phyloP scores from a whole-genome alignment of 64 coral and sea anemone genomes.

The Pocillopora damicornis region DNA sequence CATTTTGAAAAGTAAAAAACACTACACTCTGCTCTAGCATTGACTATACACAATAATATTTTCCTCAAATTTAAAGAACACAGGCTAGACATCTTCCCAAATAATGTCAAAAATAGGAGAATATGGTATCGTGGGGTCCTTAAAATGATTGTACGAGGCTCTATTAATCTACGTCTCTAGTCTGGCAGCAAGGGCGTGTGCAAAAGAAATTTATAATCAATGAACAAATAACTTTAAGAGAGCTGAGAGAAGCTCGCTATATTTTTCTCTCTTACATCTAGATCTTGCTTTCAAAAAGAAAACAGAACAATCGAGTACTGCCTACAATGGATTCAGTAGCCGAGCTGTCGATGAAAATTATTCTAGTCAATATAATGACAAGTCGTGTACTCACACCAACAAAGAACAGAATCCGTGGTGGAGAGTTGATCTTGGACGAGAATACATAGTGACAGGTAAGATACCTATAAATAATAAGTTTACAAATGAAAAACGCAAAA shows the following conservation, averaged over 20 bases:
- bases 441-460: constrained; percentile 92
- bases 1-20: no score
- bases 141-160: no score
- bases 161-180: no score
- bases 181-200: no score
- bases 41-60: no score
- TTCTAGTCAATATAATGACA: constrained; percentile 49
- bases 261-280: neutral
- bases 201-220: neutral
- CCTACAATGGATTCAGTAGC: constrained; percentile 74
- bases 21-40: no score
- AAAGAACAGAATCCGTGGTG: constrained; percentile 93
- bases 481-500: neutral
- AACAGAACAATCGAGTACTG: constrained; percentile 83
- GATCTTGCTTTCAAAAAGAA: constrained; percentile 84
- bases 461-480: neutral
- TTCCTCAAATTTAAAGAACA: no score
- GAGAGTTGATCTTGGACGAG: constrained; percentile 83
- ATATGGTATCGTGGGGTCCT: no score
- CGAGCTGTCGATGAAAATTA: constrained; percentile 92
- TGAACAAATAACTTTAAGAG: no score
- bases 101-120: no score
- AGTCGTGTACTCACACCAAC: constrained; percentile 90
- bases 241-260: neutral
- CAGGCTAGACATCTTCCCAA: no score